Conservation (phyloP, 2,113 vertebrate species). For the Fulica atra region DNA sequence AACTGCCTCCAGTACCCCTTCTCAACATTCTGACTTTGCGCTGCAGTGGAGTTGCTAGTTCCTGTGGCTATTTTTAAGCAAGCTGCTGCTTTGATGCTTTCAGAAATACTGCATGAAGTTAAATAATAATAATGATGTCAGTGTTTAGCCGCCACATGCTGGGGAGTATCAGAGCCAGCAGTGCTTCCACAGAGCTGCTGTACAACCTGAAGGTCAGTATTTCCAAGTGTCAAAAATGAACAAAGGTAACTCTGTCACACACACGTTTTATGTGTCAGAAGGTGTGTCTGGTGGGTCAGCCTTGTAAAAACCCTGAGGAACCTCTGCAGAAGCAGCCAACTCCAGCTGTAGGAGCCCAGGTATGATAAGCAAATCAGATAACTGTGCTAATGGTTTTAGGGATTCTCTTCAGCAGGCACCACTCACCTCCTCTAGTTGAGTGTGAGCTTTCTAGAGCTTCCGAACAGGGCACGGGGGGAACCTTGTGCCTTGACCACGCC, state of each 20-base stretch:
- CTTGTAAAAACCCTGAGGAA: slow-evolving; percentile 45
- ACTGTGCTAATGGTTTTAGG: slow-evolving; percentile 39
- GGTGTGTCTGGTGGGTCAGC: slow-evolving; percentile 35
- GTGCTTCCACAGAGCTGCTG: background rate
- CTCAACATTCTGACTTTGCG: slow-evolving; percentile 23
- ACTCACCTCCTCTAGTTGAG: background rate
- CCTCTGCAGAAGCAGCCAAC: slow-evolving; percentile 24
- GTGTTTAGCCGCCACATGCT: slow-evolving; percentile 4
- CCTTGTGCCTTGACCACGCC: fast-evolving
- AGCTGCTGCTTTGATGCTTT: slow-evolving; percentile 10
- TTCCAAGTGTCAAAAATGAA: slow-evolving; percentile 29
- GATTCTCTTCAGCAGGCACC: background rate
- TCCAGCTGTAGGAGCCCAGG: background rate
- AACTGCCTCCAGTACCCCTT: slow-evolving; percentile 27
- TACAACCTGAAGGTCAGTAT: background rate
- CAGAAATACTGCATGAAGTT: slow-evolving; percentile 38
- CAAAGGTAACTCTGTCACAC: slow-evolving; percentile 56
- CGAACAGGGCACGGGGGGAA: background rate
- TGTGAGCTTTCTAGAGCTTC: background rate
- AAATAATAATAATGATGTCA: slow-evolving; percentile 33
- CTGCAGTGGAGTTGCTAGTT: background rate
- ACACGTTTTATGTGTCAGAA: slow-evolving; percentile 61
- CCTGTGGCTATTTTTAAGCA: slow-evolving; percentile 9
- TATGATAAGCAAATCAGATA: slow-evolving; percentile 6
- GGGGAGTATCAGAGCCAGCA: background rate